Evolutionary conservation across 2,888 invertebrate species (phyloP), one percentile per base, ranked within the genome.

Genomic region (Tineola bisselliella): DNA sequence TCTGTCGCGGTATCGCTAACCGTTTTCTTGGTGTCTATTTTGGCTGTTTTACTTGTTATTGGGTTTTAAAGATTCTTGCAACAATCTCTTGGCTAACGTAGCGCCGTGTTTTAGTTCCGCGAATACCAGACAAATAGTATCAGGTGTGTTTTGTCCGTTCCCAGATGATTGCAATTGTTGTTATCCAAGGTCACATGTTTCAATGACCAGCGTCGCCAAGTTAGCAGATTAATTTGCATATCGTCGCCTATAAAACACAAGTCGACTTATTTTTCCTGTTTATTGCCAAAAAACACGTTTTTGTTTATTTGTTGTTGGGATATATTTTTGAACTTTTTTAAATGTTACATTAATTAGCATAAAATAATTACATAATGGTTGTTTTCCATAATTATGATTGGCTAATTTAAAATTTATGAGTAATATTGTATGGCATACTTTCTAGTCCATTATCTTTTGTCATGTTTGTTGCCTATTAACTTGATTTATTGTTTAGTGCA

Each of bases 161-260:
- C 72, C 80, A 81, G 76, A 78, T 81, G 81, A 78, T 75, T 69
- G 65, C 64, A 69, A 62, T 74, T 74, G 75, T 75, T 72, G 74
- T 73, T 73, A 67, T 67, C 70, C 75, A 76, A 76, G 76, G 73
- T 74, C 75, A 74, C n/a, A 58, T 33, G 58, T 33, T 58, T 58
- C 54, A 54, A 25, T 54, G 54, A 54, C 25, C 54, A 54, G n/a
- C 58, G 58, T 33, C 58, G 58, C 58, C 58, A 58, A 58, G 33
- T 58, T 58, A 33, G 58, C 58, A 25, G 15, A 33, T 11, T 58
- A 58, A 58, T 58, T 58, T 33, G 33, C 33, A 33, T 58, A 58
- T 58, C 12, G 30, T n/a, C 31, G 1, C n/a, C 33, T 58, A 56
- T 6, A 56, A 2, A 18, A 18, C 56, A 56, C 48, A 48, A 48